phyloP scores from a whole-genome alignment of 1,140 invertebrate species.

The Charaxes varanes region DNA sequence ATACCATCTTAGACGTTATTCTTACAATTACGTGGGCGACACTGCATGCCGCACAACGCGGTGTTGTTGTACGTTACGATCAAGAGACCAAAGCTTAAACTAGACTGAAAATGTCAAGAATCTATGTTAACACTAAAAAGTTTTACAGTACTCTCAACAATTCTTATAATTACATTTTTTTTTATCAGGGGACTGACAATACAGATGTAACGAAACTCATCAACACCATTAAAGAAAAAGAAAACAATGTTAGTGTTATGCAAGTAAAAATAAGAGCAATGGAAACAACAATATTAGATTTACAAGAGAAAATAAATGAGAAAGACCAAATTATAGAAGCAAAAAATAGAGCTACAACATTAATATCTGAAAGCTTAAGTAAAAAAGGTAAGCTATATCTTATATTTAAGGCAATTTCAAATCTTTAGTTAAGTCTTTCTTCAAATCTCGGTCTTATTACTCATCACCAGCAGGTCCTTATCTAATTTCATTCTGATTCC shows the following conservation, averaged over 20 bases:
- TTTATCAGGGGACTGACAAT: slow-evolving; percentile 19
- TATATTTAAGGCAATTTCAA: too few relatives aligned
- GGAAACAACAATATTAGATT: slow-evolving; percentile 79
- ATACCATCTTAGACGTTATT: too few relatives aligned
- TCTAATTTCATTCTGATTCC: slow-evolving; percentile 39
- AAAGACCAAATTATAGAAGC: slow-evolving; percentile 91
- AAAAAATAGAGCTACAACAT: slow-evolving; percentile 85
- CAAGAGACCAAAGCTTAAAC: too few relatives aligned
- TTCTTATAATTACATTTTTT: slow-evolving; percentile 5
- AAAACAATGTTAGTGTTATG: slow-evolving; percentile 58
- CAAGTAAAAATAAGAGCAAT: slow-evolving; percentile 76
- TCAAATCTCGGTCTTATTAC: slow-evolving; percentile 9
- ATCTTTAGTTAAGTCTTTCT: slow-evolving; percentile 16
- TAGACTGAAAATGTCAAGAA: too few relatives aligned
- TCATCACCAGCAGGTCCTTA: slow-evolving; percentile 16
- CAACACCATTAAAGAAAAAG: slow-evolving; percentile 58
- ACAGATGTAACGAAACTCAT: slow-evolving; percentile 40
- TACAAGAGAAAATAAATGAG: slow-evolving; percentile 87
- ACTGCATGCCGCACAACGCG: too few relatives aligned
- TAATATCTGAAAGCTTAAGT: slow-evolving; percentile 84
- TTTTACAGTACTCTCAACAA: too few relatives aligned
- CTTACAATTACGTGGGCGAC: too few relatives aligned
- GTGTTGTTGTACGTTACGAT: too few relatives aligned
- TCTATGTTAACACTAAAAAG: too few relatives aligned
- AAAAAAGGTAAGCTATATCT: slow-evolving; percentile 77